Evolutionary conservation across 2,888 invertebrate genomes (phyloP).

Genomic region (Eupithecia tripunctaria): DNA sequence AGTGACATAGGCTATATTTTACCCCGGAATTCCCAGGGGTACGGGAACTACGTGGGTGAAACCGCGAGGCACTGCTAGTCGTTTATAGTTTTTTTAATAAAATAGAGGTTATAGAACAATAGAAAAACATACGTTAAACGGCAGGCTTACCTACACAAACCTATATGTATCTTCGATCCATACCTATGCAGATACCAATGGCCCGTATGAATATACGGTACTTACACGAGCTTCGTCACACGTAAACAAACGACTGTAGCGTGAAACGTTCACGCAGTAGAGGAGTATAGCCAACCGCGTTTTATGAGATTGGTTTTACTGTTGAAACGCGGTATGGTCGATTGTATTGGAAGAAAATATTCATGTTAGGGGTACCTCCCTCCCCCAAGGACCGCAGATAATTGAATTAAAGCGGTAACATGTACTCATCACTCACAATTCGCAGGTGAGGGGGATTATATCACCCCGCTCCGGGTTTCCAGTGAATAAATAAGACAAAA

Average conservation of each 20-base stretch:
- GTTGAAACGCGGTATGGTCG: conserved; percentile 52
- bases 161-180: background rate
- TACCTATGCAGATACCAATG: background rate
- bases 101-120: background rate
- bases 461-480: conserved; percentile 42
- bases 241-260: conserved; percentile 28
- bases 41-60: too few species aligned
- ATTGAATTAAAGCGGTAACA: conserved; percentile 66
- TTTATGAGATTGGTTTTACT: conserved; percentile 54
- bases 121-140: background rate
- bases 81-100: too few species aligned
- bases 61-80: too few species aligned
- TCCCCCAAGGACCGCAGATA: conserved; percentile 53
- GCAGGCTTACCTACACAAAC: background rate
- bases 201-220: background rate
- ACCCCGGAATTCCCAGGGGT: too few species aligned
- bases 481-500: conserved; percentile 49
- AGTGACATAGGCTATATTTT: too few species aligned
- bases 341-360: conserved; percentile 50
- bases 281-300: conserved; percentile 39
- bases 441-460: conserved; percentile 56
- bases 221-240: background rate
- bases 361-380: conserved; percentile 47
- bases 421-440: conserved; percentile 65
- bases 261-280: conserved; percentile 34